These are phyloP conservation scores for Hydractinia echinata DNA, from an alignment of 30 jellyfish, hydroid and myxozoan species.

Conservation along the genomic window DNA sequence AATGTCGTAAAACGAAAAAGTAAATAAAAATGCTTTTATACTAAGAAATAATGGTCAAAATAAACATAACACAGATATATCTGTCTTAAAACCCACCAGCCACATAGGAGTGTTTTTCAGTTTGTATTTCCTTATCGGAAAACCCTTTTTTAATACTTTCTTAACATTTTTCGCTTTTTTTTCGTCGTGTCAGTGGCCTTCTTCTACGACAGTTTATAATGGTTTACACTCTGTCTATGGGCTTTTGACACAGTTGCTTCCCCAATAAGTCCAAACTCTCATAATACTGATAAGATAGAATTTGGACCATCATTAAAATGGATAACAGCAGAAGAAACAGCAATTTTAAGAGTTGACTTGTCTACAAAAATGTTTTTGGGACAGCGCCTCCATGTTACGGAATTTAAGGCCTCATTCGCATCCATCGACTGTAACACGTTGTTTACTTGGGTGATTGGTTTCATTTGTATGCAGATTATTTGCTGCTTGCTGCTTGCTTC, in stretches of 20 bases:
- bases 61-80: neutral
- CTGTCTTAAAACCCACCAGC: neutral
- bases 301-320: too few relatives aligned
- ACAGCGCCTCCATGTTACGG: constrained; percentile 24
- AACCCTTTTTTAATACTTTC: neutral
- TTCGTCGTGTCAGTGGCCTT: neutral
- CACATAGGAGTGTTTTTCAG: neutral
- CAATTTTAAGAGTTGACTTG: too few relatives aligned
- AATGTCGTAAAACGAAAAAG: too few relatives aligned
- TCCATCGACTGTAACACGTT: constrained; percentile 15
- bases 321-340: neutral
- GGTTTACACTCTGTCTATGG: too few relatives aligned
- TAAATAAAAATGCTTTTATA: neutral
- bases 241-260: neutral
- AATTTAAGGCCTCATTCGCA: constrained; percentile 35
- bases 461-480: neutral
- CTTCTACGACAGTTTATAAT: too few relatives aligned
- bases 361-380: neutral
- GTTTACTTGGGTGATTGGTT: neutral
- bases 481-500: constrained; percentile 6
- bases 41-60: neutral
- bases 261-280: neutral
- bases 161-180: neutral
- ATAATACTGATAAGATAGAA: neutral
- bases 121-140: neutral